Evolutionary conservation across 2,113 vertebrate genomes (phyloP), one percentile per base, ranked within the genome.

Genomic region (Eurypyga helias): DNA sequence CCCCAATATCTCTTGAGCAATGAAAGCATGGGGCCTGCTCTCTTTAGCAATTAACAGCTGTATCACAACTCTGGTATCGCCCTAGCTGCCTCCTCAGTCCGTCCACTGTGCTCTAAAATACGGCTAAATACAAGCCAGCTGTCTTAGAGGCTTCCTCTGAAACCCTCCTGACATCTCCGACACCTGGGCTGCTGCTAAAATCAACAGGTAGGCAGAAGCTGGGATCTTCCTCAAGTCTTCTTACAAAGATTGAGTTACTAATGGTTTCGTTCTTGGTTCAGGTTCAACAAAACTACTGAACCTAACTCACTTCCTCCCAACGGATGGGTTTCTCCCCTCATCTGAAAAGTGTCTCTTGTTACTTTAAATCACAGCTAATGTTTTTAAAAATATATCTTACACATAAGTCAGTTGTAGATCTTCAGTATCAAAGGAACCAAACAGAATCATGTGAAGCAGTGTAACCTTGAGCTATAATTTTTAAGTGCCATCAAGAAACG

Each of bases 401-500:
- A 97, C 91, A 84, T 92, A 96, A 97, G 97, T 98, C 97, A 97
- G 93, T 78, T 96, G 90, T 97, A 98, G 96, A 97, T 96, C 85
- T 97, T 98, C 66, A 92, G 92, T 97, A 98, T 98, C 97, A 97
- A 98, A 98, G 97, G 93, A 89, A 89, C 89, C 90, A 93, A 98
- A 96, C 79, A 94, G 87, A 89, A 97, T 93, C 48, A 69, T 87
- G 96, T 95, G 92, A 90, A 97, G 90, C 48, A 58, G 75, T 61
- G 71, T 96, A 97, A 98, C 97, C 97, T 97, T 97, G 89, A 87
- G 89, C 95, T 92, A 89, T 97, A 97, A 97, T 98, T 98, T 96
- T 93, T 87, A 98, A 98, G 94, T 96, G 97, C 78, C 97, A 97
- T 96, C 96, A 96, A 88, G 85, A 97, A 98, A 96, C 92, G 70